Evolutionary conservation across 2,113 vertebrate genomes (phyloP).

Genomic region (Cyprinodon brontotheroides): DNA sequence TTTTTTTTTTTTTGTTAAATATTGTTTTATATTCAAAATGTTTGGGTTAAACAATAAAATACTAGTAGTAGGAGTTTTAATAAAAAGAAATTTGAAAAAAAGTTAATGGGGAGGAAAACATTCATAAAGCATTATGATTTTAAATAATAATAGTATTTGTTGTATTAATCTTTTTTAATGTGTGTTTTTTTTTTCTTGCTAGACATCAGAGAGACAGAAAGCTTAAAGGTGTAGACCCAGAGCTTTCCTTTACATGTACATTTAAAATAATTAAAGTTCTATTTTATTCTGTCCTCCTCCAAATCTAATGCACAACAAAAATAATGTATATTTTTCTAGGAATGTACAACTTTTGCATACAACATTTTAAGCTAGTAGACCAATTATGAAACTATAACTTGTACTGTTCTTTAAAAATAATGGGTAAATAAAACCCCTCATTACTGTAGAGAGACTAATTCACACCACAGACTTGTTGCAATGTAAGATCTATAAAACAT

Average conservation of each 20-base stretch:
- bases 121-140: too few relatives aligned
- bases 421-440: constrained; percentile 44
- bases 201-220: not conserved
- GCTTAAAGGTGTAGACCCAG: too few relatives aligned
- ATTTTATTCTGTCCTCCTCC: constrained; percentile 21
- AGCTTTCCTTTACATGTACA: too few relatives aligned
- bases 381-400: constrained; percentile 16
- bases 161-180: too few relatives aligned
- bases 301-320: constrained; percentile 14
- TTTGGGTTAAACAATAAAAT: too few relatives aligned
- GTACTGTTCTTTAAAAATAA: not conserved
- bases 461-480: constrained; percentile 21
- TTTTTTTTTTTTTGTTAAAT: too few relatives aligned
- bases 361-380: constrained; percentile 34
- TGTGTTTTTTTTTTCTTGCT: not conserved
- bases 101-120: too few relatives aligned
- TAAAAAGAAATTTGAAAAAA: too few relatives aligned
- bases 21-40: too few relatives aligned
- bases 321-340: constrained; percentile 9
- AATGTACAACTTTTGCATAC: constrained; percentile 40
- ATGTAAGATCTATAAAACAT: constrained; percentile 22
- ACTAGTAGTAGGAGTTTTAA: too few relatives aligned
- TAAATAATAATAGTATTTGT: too few relatives aligned
- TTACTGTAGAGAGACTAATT: constrained; percentile 15
- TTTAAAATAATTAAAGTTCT: not conserved